Conservation (phyloP, 2,797 vertebrate species). For the Leucoraja ocellata region DNA sequence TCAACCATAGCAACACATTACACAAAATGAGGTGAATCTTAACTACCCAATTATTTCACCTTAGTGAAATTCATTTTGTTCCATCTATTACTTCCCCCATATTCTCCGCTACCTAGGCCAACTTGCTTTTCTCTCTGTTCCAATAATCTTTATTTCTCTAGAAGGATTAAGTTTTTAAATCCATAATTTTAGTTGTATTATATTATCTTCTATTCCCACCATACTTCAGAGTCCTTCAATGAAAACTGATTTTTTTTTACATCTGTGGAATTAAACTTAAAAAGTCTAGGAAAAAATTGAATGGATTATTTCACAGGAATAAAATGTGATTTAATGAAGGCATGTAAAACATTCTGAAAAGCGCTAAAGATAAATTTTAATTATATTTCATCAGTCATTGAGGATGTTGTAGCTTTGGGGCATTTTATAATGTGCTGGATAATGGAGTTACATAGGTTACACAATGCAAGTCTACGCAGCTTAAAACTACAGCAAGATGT, state of each 20-base stretch:
- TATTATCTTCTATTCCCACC: neutral
- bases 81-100: too few relatives aligned
- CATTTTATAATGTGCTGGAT: neutral
- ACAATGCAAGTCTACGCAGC: neutral
- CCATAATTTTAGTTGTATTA: too few relatives aligned
- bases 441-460: neutral
- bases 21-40: too few relatives aligned
- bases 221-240: neutral
- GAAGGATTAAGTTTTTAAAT: too few relatives aligned
- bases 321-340: slow-evolving; percentile 16
- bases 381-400: neutral
- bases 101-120: too few relatives aligned
- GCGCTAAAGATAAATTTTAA: neutral
- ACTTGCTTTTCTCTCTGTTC: too few relatives aligned
- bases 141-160: too few relatives aligned
- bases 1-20: too few relatives aligned
- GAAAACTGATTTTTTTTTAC: neutral
- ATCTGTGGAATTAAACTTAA: neutral
- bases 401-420: neutral
- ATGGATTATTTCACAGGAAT: neutral
- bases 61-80: too few relatives aligned
- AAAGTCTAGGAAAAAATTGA: neutral
- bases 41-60: too few relatives aligned
- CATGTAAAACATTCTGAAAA: neutral
- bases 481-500: neutral